Base-by-base conservation (phyloP, 2,113 vertebrate species). In the Scomber japonicus region DNA sequence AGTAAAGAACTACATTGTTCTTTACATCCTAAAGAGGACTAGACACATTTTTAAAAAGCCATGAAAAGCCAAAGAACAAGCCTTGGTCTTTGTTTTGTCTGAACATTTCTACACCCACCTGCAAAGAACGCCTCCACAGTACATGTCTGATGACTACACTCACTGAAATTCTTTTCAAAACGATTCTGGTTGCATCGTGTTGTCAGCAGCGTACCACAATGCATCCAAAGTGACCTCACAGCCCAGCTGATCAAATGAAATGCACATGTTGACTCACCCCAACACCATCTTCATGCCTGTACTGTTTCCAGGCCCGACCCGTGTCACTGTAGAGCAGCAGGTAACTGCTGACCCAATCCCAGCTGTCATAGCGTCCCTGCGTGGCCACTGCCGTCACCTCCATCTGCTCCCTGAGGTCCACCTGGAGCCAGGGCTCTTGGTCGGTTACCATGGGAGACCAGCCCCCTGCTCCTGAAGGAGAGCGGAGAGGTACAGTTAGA, bases 291-390 rank as follows among this genome's bases (percentile, higher is more conserved):
- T 98, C 97, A 31, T 98, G 95, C 27, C 95, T 90, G 91, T 98
- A 97, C 79, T 97, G 96, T 31, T 93, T 98, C 98, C 98, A 99
- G 85, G 96, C 95, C 55, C 90, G 95, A 17, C 97, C 97, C 0
- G 97, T 98, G 92, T 99, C 98, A 3, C 98, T 99, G 94, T 96
- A 97, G 91, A 99, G 97, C 44, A 99, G 95, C 0, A 86, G 92
- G 35, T 97, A 99, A 61, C 95, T 95, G 9, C 95, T 97, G 84
- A 98, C 96, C 97, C 98, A 99, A 93, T 99, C 98, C 51, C 95
- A 97, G 93, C 97, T 99, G 62, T 97, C 96, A 0, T 96, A 94
- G 17, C 97, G 92, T 48, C 98, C 98, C 90, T 99, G 98, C 0
- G 97, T 99, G 85, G 98, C 97, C 11, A 98, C 93, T 0, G 95